Evolutionary conservation across 1,140 invertebrate species (phyloP).

Genomic region (Stegodyphus mimosarum): DNA sequence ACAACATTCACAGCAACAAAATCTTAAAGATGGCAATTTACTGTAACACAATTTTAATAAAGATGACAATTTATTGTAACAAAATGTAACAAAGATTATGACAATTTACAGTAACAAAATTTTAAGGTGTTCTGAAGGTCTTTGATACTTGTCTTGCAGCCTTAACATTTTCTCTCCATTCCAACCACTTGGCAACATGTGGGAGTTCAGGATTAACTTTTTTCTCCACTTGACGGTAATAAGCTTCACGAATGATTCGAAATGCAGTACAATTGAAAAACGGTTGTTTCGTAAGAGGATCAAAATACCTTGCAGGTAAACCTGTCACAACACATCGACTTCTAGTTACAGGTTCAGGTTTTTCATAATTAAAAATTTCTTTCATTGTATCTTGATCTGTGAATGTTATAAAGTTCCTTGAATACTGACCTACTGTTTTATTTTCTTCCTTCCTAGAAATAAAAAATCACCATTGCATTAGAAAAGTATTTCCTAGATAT

Average conservation of each 20-base stretch:
- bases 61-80: too few relatives aligned
- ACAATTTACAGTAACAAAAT: too few relatives aligned
- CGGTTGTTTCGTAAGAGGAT: conserved; percentile 89
- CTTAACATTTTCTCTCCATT: conserved; percentile 73
- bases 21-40: too few relatives aligned
- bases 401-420: conserved; percentile 90
- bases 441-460: conserved; percentile 61
- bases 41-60: too few relatives aligned
- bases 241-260: conserved; percentile 86
- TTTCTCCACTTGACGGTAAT: conserved; percentile 87
- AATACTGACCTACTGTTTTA: conserved; percentile 70
- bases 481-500: too few relatives aligned
- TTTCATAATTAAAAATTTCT: conserved; percentile 75
- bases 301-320: conserved; percentile 87
- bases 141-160: conserved; percentile 47
- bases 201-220: conserved; percentile 74
- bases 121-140: neutral
- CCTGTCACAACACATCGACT: conserved; percentile 73
- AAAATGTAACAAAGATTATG: too few relatives aligned
- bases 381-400: conserved; percentile 84
- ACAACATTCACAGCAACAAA: too few relatives aligned
- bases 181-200: conserved; percentile 77
- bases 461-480: conserved; percentile 13
- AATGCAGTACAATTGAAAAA: conserved; percentile 88
- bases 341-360: conserved; percentile 71